Evolutionary conservation across 1,140 invertebrate genomes (phyloP), one percentile per base, ranked within the genome.

Genomic region (Anoplolepis gracilipes): DNA sequence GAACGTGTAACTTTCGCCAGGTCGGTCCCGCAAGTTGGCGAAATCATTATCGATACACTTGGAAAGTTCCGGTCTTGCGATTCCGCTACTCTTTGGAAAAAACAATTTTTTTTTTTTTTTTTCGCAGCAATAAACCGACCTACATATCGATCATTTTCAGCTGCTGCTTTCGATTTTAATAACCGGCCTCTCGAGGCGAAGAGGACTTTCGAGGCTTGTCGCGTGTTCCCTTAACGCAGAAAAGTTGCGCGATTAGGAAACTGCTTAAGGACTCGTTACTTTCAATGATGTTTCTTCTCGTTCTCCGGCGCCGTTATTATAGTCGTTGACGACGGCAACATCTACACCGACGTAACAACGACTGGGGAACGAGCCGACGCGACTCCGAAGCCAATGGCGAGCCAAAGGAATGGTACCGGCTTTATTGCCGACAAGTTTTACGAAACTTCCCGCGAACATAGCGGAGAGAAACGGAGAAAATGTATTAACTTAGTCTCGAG

Each of bases 401-500:
- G 25, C 84, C 42, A 82, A 76, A 88, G 70, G 85, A 87, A 67
- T 46, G 59, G 62, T 62, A 70, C 61, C 73, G 67, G 79, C 25
- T 85, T 91, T 85, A 90, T 90, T 88, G 78, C 82, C 39, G 49
- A 79, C 65, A 82, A 89, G 87, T 89, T 91, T 91, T 87, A 79
- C 72, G 77, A 85, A 90, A 90, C 84, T 92, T 87, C 22, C 28
- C 59, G 25, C 69, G 28, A 69, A 82, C 13, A 25, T 30, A 61
- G 53, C 62, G 61, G 22, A 49, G 55, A 85, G 33, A 25, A 42
- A 84, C 13, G 59, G 13, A 13, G 57, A 57, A 86, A 86, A 84
- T 61, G 78, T 84, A 84, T 86, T 86, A 84, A 65, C 73, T 86
- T 57, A 57, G 78, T 84, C 69, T 61, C 55, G 57, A 57, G 49